phyloP scores from a whole-genome alignment of 2,113 vertebrate genomes.

The Cromileptes altivelis region DNA sequence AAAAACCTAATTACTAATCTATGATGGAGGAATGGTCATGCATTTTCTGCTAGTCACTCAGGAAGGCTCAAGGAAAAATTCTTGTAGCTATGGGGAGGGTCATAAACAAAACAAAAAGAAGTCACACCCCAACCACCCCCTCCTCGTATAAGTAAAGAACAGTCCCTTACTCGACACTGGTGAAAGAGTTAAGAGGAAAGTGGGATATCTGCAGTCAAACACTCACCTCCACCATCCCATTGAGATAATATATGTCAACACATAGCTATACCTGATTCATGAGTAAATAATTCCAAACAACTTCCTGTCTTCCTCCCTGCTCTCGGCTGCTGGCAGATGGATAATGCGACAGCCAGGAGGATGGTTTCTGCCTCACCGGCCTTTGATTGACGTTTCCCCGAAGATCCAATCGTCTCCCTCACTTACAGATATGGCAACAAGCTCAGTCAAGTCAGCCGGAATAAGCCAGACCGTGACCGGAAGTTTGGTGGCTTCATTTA shows the following conservation, averaged over 20 bases:
- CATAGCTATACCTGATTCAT: background rate
- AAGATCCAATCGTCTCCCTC: background rate
- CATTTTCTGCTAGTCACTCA: too few species aligned
- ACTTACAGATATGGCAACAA: slow-evolving; percentile 9
- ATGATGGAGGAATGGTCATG: too few species aligned
- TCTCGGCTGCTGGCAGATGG: background rate
- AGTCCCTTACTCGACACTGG: too few species aligned
- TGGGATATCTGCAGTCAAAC: background rate
- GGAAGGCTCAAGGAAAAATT: too few species aligned
- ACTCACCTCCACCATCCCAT: background rate
- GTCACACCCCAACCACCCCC: too few species aligned
- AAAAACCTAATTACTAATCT: too few species aligned
- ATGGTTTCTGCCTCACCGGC: background rate
- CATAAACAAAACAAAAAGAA: too few species aligned
- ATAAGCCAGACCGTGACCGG: background rate
- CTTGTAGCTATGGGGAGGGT: too few species aligned
- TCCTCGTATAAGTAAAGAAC: too few species aligned
- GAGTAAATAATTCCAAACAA: background rate
- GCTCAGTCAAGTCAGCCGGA: background rate
- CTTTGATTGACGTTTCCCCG: background rate
- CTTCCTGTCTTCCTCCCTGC: background rate
- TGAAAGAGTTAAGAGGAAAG: background rate
- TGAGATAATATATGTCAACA: background rate
- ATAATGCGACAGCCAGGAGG: slow-evolving; percentile 21
- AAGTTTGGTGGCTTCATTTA: background rate